These are phyloP conservation scores for Borostomias antarcticus DNA, from an alignment of 2,797 vertebrate genomes.

Conservation along the genomic window DNA sequence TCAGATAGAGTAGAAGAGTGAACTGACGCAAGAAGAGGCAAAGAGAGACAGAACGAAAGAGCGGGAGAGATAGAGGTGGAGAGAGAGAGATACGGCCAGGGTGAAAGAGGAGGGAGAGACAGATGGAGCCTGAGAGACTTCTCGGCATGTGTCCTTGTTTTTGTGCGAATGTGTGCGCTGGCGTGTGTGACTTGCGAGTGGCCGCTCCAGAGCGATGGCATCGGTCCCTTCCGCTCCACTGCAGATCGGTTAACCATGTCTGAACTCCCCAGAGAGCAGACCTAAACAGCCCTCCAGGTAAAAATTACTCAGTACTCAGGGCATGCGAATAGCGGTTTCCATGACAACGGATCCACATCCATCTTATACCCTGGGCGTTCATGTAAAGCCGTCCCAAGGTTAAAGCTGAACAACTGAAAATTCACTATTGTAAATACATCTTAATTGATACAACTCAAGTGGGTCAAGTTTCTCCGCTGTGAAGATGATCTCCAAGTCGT, in stretches of 20 bases:
- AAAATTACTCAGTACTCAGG: constrained; percentile 47
- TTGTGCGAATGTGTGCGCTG: constrained; percentile 25
- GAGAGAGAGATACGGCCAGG: constrained; percentile 39
- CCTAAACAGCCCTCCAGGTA: constrained; percentile 53
- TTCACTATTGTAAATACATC: constrained; percentile 29
- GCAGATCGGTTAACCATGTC: constrained; percentile 68
- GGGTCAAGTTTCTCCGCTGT: constrained; percentile 19
- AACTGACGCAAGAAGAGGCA: constrained; percentile 17
- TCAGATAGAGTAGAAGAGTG: constrained; percentile 12
- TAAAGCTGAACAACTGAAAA: constrained; percentile 36
- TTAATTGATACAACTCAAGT: constrained; percentile 5
- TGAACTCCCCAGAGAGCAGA: constrained; percentile 60
- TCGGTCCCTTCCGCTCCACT: constrained; percentile 61
- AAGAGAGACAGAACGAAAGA: constrained; percentile 10
- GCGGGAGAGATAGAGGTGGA: constrained; percentile 26
- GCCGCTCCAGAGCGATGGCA: constrained; percentile 49
- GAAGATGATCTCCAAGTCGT: constrained; percentile 20
- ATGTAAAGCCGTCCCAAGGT: constrained; percentile 29
- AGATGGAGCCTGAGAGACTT: constrained; percentile 56
- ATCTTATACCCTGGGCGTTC: background rate
- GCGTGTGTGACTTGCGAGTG: constrained; percentile 21
- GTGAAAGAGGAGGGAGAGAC: constrained; percentile 54
- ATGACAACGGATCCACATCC: constrained; percentile 46
- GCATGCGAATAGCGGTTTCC: constrained; percentile 37
- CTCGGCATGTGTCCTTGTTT: background rate